These are phyloP conservation scores for Cosmorhoe ocellata DNA, from an alignment of 2,888 invertebrate genomes.

Conservation along the genomic window DNA sequence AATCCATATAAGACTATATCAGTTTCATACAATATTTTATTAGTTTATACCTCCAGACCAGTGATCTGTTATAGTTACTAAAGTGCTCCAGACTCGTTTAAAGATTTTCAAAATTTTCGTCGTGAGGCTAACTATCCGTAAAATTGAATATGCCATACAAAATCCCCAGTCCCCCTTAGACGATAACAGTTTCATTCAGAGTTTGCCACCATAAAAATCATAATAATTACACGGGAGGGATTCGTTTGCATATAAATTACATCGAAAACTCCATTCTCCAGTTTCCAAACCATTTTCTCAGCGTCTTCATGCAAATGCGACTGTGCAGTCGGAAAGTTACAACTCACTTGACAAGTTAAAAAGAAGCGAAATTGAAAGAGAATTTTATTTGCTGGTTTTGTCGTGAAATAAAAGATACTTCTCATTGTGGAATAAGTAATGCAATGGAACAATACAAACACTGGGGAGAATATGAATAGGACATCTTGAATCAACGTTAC, in stretches of 20 bases:
- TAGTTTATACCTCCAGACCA: no score
- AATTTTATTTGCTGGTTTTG: conserved; percentile 28
- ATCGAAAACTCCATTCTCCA: conserved; percentile 61
- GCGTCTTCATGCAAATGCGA: conserved; percentile 14
- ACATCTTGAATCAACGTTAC: no score
- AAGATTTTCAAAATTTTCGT: no score
- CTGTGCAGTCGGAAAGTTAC: conserved; percentile 43
- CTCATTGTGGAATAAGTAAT: no score
- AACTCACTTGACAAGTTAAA: conserved; percentile 50
- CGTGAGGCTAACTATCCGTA: no score
- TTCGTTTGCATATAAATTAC: conserved; percentile 76
- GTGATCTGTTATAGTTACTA: no score
- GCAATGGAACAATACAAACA: no score
- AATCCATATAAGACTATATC: no score
- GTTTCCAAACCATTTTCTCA: conserved; percentile 59
- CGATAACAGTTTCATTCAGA: conserved; percentile 26
- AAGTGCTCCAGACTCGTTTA: no score
- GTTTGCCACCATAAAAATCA: conserved; percentile 53
- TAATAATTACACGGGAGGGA: conserved; percentile 63
- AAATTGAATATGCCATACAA: conserved; percentile 4
- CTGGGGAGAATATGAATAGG: no score
- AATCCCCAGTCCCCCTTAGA: neutral
- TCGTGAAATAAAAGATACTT: neutral
- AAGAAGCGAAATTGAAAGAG: conserved; percentile 38
- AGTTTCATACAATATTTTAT: no score